phyloP scores from a whole-genome alignment of 2,797 vertebrate species.

The Apodemus agrarius region DNA sequence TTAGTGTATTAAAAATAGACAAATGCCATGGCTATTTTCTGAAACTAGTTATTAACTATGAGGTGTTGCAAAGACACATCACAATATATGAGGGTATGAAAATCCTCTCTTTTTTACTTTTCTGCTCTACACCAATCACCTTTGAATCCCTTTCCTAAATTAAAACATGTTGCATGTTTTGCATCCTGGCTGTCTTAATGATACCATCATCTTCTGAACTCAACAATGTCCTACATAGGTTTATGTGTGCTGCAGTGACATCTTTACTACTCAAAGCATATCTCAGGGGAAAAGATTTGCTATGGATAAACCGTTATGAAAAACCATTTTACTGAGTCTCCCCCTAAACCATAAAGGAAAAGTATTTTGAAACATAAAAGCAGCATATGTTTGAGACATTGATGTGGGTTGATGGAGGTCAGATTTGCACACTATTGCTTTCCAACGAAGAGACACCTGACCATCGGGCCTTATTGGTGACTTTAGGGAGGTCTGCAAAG shows the following conservation, averaged over 20 bases:
- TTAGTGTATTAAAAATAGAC: constrained; percentile 15
- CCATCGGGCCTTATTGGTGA: background rate
- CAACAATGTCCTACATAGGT: constrained; percentile 58
- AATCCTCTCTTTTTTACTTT: background rate
- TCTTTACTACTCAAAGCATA: constrained; percentile 67
- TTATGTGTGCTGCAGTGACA: constrained; percentile 58
- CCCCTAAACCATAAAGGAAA: constrained; percentile 41
- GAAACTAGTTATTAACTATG: background rate
- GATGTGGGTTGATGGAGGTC: constrained; percentile 38
- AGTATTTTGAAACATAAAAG: constrained; percentile 50
- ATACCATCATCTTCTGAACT: constrained; percentile 56
- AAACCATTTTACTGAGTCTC: constrained; percentile 54
- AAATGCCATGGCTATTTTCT: background rate
- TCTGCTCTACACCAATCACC: background rate
- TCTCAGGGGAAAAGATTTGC: constrained; percentile 66
- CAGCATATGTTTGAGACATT: constrained; percentile 33
- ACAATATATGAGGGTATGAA: background rate
- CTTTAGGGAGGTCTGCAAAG: constrained; percentile 3
- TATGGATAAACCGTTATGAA: constrained; percentile 69
- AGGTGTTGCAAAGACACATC: background rate
- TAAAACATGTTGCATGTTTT: constrained; percentile 48
- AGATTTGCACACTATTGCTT: constrained; percentile 32
- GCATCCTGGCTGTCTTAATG: constrained; percentile 52
- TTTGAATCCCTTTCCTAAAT: constrained; percentile 60
- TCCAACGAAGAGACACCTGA: constrained; percentile 36